Evolutionary conservation across 2,888 invertebrate species (phyloP).

Genomic region (Parascotia fuliginaria): DNA sequence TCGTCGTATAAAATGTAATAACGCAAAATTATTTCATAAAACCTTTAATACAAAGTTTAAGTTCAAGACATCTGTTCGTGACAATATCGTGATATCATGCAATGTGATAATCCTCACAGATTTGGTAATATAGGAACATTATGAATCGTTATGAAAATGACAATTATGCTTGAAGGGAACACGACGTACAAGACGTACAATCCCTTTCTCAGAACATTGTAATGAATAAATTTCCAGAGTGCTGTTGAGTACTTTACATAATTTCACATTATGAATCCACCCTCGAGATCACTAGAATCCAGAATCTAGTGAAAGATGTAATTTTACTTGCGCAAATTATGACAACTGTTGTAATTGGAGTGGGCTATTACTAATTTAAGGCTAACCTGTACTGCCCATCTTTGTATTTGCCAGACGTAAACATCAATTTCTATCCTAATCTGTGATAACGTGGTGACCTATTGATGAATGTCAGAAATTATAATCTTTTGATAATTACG

Average conservation of each 20-base stretch:
- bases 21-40: too few species aligned
- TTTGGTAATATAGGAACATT: conserved; percentile 38
- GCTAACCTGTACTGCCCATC: conserved; percentile 7
- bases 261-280: conserved; percentile 43
- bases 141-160: conserved; percentile 44
- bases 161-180: conserved; percentile 41
- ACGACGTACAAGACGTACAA: conserved; percentile 27
- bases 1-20: too few species aligned
- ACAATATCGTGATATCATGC: too few species aligned
- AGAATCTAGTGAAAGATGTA: conserved; percentile 27
- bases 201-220: conserved; percentile 36
- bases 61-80: too few species aligned
- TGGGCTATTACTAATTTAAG: conserved; percentile 10
- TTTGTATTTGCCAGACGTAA: conserved; percentile 2
- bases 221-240: conserved; percentile 46
- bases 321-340: conserved; percentile 33
- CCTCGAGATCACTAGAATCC: conserved; percentile 39
- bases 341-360: conserved; percentile 22
- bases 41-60: too few species aligned
- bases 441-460: background rate
- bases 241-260: conserved; percentile 47
- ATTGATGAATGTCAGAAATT: background rate
- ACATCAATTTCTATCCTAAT: background rate
- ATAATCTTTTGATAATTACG: background rate
- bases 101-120: conserved; percentile 38